Conservation (phyloP, 2,113 vertebrate species). For the Perca schrenkii region DNA sequence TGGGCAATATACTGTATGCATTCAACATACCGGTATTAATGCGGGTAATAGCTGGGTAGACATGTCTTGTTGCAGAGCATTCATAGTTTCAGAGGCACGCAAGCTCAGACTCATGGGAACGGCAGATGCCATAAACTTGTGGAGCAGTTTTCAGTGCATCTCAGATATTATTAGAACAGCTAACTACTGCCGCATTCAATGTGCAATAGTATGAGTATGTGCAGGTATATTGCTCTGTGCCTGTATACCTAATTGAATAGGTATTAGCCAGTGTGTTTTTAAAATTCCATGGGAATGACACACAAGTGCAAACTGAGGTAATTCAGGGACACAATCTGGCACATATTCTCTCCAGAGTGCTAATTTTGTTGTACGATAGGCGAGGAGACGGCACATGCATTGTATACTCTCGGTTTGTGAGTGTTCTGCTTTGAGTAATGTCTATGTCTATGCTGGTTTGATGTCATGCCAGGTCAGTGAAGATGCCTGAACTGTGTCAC, state of each 20-base stretch:
- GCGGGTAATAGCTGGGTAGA: not conserved
- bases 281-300: constrained; percentile 78
- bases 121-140: constrained; percentile 41
- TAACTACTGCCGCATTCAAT: constrained; percentile 54
- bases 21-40: not conserved
- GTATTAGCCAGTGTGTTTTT: constrained; percentile 77
- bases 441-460: constrained; percentile 19
- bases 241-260: constrained; percentile 73
- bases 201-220: constrained; percentile 31
- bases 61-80: constrained; percentile 4
- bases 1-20: not conserved
- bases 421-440: constrained; percentile 16
- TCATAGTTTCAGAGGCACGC: constrained; percentile 16
- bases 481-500: constrained; percentile 43
- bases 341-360: constrained; percentile 48
- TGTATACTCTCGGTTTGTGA: constrained; percentile 1
- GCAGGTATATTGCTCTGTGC: constrained; percentile 49
- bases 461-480: constrained; percentile 38
- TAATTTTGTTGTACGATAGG: constrained; percentile 54
- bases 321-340: constrained; percentile 69
- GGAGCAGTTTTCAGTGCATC: constrained; percentile 37
- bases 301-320: constrained; percentile 64
- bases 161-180: constrained; percentile 50
- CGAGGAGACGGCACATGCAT: constrained; percentile 22
- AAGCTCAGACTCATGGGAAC: constrained; percentile 48